phyloP scores from a whole-genome alignment of 1,140 invertebrate species.

The Diprion similis region DNA sequence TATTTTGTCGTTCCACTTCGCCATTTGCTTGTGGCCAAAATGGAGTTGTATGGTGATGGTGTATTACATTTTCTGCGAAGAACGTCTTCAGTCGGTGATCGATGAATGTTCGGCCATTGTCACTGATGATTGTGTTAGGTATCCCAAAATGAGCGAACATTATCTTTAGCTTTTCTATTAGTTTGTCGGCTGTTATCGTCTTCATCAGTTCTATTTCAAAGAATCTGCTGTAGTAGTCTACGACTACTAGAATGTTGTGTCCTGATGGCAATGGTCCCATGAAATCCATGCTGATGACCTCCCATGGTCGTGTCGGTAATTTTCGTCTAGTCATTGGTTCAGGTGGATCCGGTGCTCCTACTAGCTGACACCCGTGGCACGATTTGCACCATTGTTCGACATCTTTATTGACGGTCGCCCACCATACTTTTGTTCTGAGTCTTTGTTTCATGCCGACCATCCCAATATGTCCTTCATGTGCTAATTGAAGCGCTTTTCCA shows the following conservation, averaged over 20 bases:
- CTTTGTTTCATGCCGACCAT: conserved; percentile 64
- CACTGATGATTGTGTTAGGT: conserved; percentile 28
- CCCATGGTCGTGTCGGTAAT: conserved; percentile 11
- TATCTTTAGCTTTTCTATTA: conserved; percentile 28
- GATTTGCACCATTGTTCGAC: conserved; percentile 51
- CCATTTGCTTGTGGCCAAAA: conserved; percentile 40
- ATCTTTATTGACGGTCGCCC: conserved; percentile 60
- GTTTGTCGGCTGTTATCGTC: conserved; percentile 22
- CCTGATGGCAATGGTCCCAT: conserved; percentile 12
- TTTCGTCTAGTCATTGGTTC: conserved; percentile 34
- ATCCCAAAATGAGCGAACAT: conserved; percentile 35
- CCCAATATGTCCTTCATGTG: conserved; percentile 62
- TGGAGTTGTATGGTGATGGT: conserved; percentile 33
- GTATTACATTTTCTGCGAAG: conserved; percentile 26
- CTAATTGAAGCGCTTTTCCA: conserved; percentile 37
- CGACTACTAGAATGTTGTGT: conserved; percentile 25
- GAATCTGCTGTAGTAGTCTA: conserved; percentile 40
- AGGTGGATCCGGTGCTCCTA: conserved; percentile 33
- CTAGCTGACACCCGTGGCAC: conserved; percentile 56
- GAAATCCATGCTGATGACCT: conserved; percentile 9
- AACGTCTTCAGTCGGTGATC: conserved; percentile 28
- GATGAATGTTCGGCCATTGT: conserved; percentile 29
- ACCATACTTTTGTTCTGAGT: conserved; percentile 62
- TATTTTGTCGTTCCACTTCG: conserved; percentile 37
- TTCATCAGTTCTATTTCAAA: conserved; percentile 27